Percentiles rank a stretch among this genome's conserved stretches.
Conservation (phyloP, 2,888 invertebrate genomes). For the Emmelina monodactyla region DNA sequence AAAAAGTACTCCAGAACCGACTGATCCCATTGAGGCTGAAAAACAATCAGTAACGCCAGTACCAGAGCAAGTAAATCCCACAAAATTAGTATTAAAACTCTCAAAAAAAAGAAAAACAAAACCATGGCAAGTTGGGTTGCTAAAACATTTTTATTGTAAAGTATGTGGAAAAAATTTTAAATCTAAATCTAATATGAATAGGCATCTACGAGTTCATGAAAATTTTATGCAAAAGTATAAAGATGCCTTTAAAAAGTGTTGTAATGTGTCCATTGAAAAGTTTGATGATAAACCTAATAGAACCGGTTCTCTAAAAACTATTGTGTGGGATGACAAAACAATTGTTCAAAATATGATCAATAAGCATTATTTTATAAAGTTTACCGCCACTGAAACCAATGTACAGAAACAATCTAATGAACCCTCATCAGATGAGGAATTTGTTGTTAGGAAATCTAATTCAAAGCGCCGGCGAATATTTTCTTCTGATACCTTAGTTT, state of each 20-base stretch:
- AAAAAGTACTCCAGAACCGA: no score
- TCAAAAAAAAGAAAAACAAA: background rate
- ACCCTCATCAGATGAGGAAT: constrained; percentile 20
- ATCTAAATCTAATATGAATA: constrained; percentile 15
- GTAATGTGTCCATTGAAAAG: constrained; percentile 29
- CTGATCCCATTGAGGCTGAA: no score
- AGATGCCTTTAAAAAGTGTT: constrained; percentile 23
- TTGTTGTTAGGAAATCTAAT: constrained; percentile 15
- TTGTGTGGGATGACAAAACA: constrained; percentile 27
- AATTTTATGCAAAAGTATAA: constrained; percentile 20
- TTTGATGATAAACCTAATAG: constrained; percentile 31
- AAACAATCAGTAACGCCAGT: no score
- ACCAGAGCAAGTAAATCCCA: no score
- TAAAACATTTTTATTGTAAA: constrained; percentile 14
- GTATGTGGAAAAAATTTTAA: constrained; percentile 15
- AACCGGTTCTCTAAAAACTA: constrained; percentile 25
- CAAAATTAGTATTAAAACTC: no score
- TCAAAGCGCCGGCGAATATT: constrained; percentile 22
- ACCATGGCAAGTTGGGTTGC: constrained; percentile 12
- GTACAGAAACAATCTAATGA: no score
- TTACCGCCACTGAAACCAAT: no score
- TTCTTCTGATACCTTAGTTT: constrained; percentile 27
- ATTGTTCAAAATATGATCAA: constrained; percentile 25
- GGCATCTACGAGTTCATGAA: constrained; percentile 21
- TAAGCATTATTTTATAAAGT: constrained; percentile 24